Evolutionary conservation across 2,113 vertebrate genomes (phyloP).

Genomic region (Perca schrenkii): DNA sequence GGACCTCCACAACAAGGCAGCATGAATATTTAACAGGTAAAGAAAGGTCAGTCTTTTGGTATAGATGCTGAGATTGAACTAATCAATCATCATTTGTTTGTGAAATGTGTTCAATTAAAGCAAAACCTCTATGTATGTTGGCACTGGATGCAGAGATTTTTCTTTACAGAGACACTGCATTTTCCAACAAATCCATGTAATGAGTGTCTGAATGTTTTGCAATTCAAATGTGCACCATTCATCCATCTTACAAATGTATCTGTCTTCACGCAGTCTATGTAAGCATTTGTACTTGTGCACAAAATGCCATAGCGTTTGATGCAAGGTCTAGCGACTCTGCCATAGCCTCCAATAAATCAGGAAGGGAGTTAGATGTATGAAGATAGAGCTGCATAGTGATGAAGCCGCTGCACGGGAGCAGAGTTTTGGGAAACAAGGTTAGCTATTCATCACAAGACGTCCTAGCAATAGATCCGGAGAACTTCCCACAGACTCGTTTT

Average conservation of each 20-base stretch:
- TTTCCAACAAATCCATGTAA: conserved; percentile 27
- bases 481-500: conserved; percentile 47
- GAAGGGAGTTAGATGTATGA: conserved; percentile 45
- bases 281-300: conserved; percentile 35
- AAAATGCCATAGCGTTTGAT: conserved; percentile 29
- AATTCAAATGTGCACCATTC: conserved; percentile 34
- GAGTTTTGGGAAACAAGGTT: conserved; percentile 55
- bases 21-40: conserved; percentile 74
- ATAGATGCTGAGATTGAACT: conserved; percentile 34
- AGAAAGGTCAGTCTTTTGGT: conserved; percentile 58
- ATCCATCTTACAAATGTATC: conserved; percentile 33
- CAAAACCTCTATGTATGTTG: neutral
- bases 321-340: conserved; percentile 38
- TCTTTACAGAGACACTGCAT: neutral
- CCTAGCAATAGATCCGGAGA: conserved; percentile 10
- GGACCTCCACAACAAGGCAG: conserved; percentile 38
- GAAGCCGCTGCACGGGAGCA: conserved; percentile 49
- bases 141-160: neutral
- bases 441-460: conserved; percentile 55
- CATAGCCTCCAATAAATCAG: conserved; percentile 55
- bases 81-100: conserved; percentile 60
- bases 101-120: conserved; percentile 48
- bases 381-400: conserved; percentile 65
- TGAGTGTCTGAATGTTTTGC: conserved; percentile 40
- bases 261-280: neutral